Evolutionary conservation across 2,797 vertebrate species (phyloP).

Genomic region (Nasua narica): DNA sequence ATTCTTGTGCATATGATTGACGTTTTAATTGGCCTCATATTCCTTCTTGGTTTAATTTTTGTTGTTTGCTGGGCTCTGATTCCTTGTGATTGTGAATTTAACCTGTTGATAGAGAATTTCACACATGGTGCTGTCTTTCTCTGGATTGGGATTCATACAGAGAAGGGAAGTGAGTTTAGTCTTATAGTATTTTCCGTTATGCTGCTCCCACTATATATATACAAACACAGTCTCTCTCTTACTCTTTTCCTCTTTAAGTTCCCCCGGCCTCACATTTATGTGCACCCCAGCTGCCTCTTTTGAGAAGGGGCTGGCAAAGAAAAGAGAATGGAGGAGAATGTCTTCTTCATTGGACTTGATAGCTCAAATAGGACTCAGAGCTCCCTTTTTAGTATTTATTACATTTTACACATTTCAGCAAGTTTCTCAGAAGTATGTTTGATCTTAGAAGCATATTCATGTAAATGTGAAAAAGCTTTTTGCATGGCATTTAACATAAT

Average conservation of each 20-base stretch:
- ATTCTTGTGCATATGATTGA: neutral
- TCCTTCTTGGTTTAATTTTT: neutral
- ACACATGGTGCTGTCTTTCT: neutral
- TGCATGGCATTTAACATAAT: neutral
- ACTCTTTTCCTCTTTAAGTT: neutral
- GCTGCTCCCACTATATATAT: neutral
- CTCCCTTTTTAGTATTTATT: slow-evolving; percentile 21
- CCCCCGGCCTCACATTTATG: neutral
- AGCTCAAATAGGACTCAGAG: neutral
- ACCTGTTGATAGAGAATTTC: neutral
- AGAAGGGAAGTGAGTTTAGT: neutral
- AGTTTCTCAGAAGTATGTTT: slow-evolving; percentile 30
- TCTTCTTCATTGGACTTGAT: neutral
- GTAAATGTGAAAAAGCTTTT: neutral
- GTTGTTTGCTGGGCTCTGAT: neutral
- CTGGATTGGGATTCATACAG: neutral
- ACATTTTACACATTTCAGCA: slow-evolving; percentile 28
- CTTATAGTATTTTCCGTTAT: neutral
- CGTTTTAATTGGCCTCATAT: slow-evolving; percentile 20
- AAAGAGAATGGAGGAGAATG: neutral
- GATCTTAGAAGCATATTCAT: slow-evolving; percentile 18
- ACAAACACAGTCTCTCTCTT: neutral
- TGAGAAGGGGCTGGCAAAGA: neutral
- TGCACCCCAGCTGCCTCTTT: neutral
- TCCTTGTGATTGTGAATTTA: neutral